phyloP scores from a whole-genome alignment of 2,888 invertebrate genomes.

The Cephus spinipes region DNA sequence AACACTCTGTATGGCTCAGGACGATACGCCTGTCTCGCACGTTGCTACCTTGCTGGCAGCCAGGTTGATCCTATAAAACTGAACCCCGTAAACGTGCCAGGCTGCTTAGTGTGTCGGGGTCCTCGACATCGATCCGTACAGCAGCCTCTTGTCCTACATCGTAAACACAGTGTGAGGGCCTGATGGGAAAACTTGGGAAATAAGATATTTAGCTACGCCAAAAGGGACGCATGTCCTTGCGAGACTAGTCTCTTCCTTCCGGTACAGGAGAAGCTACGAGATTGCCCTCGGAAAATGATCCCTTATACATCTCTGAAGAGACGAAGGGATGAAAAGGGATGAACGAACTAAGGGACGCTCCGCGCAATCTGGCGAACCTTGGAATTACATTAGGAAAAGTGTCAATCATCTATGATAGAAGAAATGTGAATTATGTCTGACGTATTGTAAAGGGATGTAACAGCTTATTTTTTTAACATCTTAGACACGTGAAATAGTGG shows the following conservation, averaged over 20 bases:
- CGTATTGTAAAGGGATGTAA: background rate
- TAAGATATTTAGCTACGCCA: background rate
- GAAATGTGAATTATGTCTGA: background rate
- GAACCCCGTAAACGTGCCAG: background rate
- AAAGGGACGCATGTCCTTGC: background rate
- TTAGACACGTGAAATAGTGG: background rate
- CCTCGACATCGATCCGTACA: background rate
- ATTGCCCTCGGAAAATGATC: background rate
- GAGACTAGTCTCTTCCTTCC: background rate
- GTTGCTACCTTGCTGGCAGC: background rate
- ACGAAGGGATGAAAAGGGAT: background rate
- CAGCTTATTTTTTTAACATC: too few relatives aligned
- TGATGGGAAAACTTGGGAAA: background rate
- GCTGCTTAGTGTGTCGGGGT: background rate
- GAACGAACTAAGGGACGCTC: background rate
- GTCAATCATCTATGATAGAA: background rate
- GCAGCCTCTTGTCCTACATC: background rate
- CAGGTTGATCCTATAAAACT: background rate
- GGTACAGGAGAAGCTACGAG: background rate
- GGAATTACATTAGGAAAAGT: background rate
- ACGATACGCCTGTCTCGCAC: conserved; percentile 48
- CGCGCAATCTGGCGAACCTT: background rate
- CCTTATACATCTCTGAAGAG: background rate
- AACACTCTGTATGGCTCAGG: conserved; percentile 54
- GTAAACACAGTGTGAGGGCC: background rate